These are phyloP conservation scores for Emmelina monodactyla DNA, from an alignment of 2,888 invertebrate genomes.

Conservation along the genomic window DNA sequence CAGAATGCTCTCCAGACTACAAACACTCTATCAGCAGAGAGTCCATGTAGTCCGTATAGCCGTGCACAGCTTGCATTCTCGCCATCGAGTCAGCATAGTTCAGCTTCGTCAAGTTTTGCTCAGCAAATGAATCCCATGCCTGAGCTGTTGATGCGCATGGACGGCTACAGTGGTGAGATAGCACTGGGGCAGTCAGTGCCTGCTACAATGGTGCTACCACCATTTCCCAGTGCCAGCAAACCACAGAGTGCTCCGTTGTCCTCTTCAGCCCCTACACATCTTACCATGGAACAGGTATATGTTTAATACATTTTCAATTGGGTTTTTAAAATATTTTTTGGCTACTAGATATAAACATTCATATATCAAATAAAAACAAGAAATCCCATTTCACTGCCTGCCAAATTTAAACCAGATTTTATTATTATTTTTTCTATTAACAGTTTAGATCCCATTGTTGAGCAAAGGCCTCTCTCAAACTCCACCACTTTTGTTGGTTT, in stretches of 20 bases:
- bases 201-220: slow-evolving; percentile 60
- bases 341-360: too few species aligned
- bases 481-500: too few species aligned
- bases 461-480: too few species aligned
- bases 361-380: too few species aligned
- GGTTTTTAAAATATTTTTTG: too few species aligned
- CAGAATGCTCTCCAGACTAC: slow-evolving; percentile 27
- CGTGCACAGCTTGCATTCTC: slow-evolving; percentile 66
- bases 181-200: slow-evolving; percentile 71
- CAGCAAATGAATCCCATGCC: slow-evolving; percentile 59
- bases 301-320: not conserved
- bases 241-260: slow-evolving; percentile 73
- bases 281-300: slow-evolving; percentile 73
- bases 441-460: too few species aligned
- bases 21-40: slow-evolving; percentile 33
- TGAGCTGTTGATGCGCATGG: slow-evolving; percentile 74
- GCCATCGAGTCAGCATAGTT: slow-evolving; percentile 72
- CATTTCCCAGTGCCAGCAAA: slow-evolving; percentile 43
- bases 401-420: too few species aligned
- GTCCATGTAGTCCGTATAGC: slow-evolving; percentile 62
- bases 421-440: too few species aligned
- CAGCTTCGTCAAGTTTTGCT: slow-evolving; percentile 56
- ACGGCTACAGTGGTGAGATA: slow-evolving; percentile 62
- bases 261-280: slow-evolving; percentile 87
- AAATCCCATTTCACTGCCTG: too few species aligned